Evolutionary conservation across 2,797 vertebrate genomes (phyloP), one percentile per base, ranked within the genome.

Genomic region (Neomorphus geoffroyi): DNA sequence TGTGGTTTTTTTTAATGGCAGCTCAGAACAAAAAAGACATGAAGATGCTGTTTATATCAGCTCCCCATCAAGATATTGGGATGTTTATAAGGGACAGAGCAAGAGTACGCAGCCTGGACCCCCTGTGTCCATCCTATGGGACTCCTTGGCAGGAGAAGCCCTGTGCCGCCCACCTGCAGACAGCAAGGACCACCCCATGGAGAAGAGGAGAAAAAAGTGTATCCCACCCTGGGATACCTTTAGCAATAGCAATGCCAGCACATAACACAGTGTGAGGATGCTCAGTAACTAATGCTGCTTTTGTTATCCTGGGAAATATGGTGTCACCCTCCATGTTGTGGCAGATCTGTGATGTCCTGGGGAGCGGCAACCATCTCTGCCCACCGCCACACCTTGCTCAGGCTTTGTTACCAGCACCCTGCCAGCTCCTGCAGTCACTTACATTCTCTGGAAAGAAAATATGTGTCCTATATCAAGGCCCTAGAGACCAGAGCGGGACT

Each of bases 221-320:
- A n/a, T 61, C 58, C 46, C 23, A 58, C 39, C 33, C 45, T 19
- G 9, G 13, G 28, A 11, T 33, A 24, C 24, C 24, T 67, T 66
- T 48, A 58, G 30, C 51, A 33, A n/a, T 23, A 65, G 23, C 57
- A 58, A 46, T 2, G 19, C 32, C 32, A 27, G 17, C 41, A 45
- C n/a, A 13, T 14, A 23, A 9, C 1, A 1, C 48, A 27, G n/a
- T 1, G 1, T 0, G 2, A 67, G 56, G 69, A 39, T 58, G 56
- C 67, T 69, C 37, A 11, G n/a, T 46, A 56, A 26, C 43, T 28
- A 45, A 51, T 0, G 0, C 17, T 24, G 4, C 45, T 41, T 43
- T 41, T 70, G 21, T 23, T 24, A 18, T 28, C 41, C 15, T 0
- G 1, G 10, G 39, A 54, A 74, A 65, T 18, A 13, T 0, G 28